Conservation (phyloP, 2,113 vertebrate genomes). For the Limnothrissa miodon region DNA sequence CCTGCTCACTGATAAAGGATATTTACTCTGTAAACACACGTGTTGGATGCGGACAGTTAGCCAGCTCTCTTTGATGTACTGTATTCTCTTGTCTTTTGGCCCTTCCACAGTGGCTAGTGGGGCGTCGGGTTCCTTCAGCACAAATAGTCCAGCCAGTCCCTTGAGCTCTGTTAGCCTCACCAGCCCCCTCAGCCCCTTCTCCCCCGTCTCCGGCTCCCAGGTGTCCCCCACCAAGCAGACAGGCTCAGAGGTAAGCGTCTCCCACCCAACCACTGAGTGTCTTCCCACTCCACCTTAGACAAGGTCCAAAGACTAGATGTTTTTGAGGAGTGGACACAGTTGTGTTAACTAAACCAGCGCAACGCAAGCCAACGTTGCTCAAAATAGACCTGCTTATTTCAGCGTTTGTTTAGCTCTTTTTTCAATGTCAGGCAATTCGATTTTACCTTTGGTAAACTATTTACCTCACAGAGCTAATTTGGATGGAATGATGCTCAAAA, state of each 20-base stretch:
- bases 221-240: slow-evolving; percentile 86
- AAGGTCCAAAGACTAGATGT: not conserved
- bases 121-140: slow-evolving; percentile 84
- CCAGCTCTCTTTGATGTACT: not conserved
- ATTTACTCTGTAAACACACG: not conserved
- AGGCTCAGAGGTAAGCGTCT: slow-evolving; percentile 82
- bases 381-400: not conserved
- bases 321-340: not conserved
- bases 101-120: slow-evolving; percentile 72
- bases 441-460: not conserved
- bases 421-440: not conserved
- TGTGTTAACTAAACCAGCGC: not conserved
- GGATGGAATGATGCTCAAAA: not conserved
- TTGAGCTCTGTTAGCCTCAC: slow-evolving; percentile 93
- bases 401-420: not conserved
- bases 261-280: not conserved
- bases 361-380: not conserved
- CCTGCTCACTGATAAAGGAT: not conserved
- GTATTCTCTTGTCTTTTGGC: slow-evolving; percentile 17
- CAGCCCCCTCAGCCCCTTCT: slow-evolving; percentile 94
- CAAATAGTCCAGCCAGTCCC: slow-evolving; percentile 94
- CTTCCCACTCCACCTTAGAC: not conserved
- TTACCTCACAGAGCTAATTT: not conserved
- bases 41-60: not conserved
- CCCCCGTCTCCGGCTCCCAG: slow-evolving; percentile 86